Evolutionary conservation across 2,797 vertebrate species (phyloP), one percentile per base, ranked within the genome.

Genomic region (Parambassis ranga): DNA sequence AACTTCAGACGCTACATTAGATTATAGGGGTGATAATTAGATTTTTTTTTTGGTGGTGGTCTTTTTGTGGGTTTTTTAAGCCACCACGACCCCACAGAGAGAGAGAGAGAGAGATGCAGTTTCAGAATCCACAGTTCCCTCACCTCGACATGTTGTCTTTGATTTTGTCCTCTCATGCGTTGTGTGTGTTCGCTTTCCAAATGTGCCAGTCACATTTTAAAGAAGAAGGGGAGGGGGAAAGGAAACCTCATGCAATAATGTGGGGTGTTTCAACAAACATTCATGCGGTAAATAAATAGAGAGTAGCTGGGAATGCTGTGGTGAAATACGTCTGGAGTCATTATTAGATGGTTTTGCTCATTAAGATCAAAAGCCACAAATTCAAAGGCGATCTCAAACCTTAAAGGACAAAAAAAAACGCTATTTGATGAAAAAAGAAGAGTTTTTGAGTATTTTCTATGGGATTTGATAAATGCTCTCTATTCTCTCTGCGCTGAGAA

Each of bases 261-360:
- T 76, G 73, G 79, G 77, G 78, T 57, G 75, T 85, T 87, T 82
- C 81, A 71, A 71, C 88, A 86, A 87, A 88, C 85, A 87, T 75
- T 71, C 70, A 72, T 70, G 71, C 31, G 61, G 79, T 83, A 86
- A 85, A 89, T 72, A 86, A 83, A n/a, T n/a, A n/a, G 80, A 87
- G 88, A 51, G 79, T 44, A 66, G 74, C 64, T 19, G 62, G 71
- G 76, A 88, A 82, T 62, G 79, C 73, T 88, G 89, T 13, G 84
- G 89, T 82, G n/a, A 66, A 86, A 84, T 85, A 77, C 58, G 85
- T 90, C 83, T 78, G 31, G 26, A 87, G 81, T 90, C 89, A 81
- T 91, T 89, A 92, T 89, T 89, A 76, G 67, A 78, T 72, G 81
- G 89, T 91, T 90, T 88, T 80, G 64, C 79, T 92, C 81, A 85